Evolutionary conservation across 2,888 invertebrate species (phyloP).

Genomic region (Pachliopta kotzebuea): DNA sequence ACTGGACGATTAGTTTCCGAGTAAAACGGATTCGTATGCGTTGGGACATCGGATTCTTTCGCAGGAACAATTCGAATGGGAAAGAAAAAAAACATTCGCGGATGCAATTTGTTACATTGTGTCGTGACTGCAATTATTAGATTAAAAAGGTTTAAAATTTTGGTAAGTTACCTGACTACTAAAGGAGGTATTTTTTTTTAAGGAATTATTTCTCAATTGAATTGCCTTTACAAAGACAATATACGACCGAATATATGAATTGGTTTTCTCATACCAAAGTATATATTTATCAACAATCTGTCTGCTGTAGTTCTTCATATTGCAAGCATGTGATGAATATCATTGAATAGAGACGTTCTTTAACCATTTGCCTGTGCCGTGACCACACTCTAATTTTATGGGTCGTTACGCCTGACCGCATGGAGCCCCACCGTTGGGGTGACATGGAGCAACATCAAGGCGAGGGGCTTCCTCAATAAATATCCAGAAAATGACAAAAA

Average conservation of each 20-base stretch:
- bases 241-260: too few relatives aligned
- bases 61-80: slow-evolving; percentile 31
- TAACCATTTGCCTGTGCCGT: slow-evolving; percentile 26
- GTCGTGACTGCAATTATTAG: slow-evolving; percentile 20
- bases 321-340: background rate
- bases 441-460: slow-evolving; percentile 34
- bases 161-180: background rate
- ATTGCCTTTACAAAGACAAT: too few relatives aligned
- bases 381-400: slow-evolving; percentile 44
- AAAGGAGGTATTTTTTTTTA: too few relatives aligned
- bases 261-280: too few relatives aligned
- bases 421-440: slow-evolving; percentile 33
- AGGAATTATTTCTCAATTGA: too few relatives aligned
- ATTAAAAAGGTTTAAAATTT: background rate
- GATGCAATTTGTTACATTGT: slow-evolving; percentile 36
- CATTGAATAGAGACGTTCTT: slow-evolving; percentile 32
- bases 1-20: slow-evolving; percentile 66
- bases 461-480: slow-evolving; percentile 37
- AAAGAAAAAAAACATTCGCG: slow-evolving; percentile 35
- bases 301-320: background rate
- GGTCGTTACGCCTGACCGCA: slow-evolving; percentile 38
- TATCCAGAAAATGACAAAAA: slow-evolving; percentile 46
- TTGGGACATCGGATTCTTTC: slow-evolving; percentile 31
- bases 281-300: too few relatives aligned
- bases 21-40: slow-evolving; percentile 52